A percentile compares a stretch with the other conserved stretches of the same genome.
Evolutionary conservation across 2,797 vertebrate genomes (phyloP).

Genomic region (Urosaurus nigricauda): DNA sequence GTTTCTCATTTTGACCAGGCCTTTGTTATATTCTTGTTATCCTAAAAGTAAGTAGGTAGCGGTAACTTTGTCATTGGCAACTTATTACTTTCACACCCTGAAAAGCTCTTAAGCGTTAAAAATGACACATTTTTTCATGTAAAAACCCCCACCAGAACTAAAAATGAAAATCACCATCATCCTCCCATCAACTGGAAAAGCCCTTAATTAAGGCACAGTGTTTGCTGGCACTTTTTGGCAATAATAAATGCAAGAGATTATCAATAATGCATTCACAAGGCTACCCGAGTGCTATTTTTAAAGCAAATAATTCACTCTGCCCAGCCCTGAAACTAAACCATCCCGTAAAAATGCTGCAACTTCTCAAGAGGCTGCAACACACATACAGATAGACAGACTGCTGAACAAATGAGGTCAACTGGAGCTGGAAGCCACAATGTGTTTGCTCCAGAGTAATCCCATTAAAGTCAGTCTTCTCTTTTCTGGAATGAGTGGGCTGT

Average conservation of each 20-base stretch:
- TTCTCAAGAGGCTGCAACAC: neutral
- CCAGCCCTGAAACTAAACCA: neutral
- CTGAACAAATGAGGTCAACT: neutral
- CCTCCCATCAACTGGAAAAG: neutral
- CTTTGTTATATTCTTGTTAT: no score
- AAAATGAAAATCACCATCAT: neutral
- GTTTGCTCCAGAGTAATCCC: constrained; percentile 24
- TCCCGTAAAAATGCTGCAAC: neutral
- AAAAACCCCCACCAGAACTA: no score
- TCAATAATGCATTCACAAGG: constrained; percentile 40
- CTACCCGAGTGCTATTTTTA: constrained; percentile 30
- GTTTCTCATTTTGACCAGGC: no score
- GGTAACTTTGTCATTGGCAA: no score
- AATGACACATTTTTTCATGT: no score
- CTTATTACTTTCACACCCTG: no score
- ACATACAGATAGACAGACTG: neutral
- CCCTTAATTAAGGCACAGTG: neutral
- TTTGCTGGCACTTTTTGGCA: neutral
- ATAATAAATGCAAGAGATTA: constrained; percentile 13
- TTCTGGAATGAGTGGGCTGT: neutral
- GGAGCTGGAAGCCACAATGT: neutral
- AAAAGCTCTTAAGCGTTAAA: no score
- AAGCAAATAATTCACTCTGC: neutral
- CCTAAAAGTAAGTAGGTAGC: no score
- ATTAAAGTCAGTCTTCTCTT: neutral